Evolutionary conservation across 2,797 vertebrate genomes (phyloP), one percentile per base, ranked within the genome.

Genomic region (Ceyx erithaca): DNA sequence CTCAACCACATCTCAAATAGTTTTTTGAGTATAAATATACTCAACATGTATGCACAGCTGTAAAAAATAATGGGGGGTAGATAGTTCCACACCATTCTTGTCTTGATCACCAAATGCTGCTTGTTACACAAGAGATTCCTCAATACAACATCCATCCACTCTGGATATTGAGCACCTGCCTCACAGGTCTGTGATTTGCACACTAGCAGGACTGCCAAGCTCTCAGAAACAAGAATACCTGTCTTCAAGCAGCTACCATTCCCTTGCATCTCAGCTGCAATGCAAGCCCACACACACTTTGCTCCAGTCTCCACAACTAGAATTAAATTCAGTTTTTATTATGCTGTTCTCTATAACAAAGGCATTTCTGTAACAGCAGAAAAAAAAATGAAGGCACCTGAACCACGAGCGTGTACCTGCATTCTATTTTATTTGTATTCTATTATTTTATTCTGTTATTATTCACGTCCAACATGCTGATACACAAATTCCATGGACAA

Each of bases 281-380:
- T 43, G 19, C 49, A 80, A 37, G 20, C 23, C 37, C 64, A 46
- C 35, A 72, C 31, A 55, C 14, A 16, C 30, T 89, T 55, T 63
- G 21, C 25, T 83, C 33, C 21, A 62, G 12, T 49, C 21, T 81
- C 49, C 43, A 9, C 21, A 85, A 41, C 15, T 63, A 45, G 41
- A 80, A 82, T 26, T 49, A 84, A 89, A 89, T 43, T 87, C 33
- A 61, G 23, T 10, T 82, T 90, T 79, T 82, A 73, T 69, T 86
- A 76, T 3, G 11, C 14, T 80, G 26, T 80, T 87, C 31, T 70
- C 19, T 57, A 78, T 35, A 92, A 87, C 23, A 93, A 89, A 85
- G 35, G 11, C 20, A 73, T 55, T 75, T 88, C 37, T 20, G 7
- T 31, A 92, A 87, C 6, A 90, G 59, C 6, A 71, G 23, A 33